phyloP scores from a whole-genome alignment of 2,113 vertebrate species.

The Myodes glareolus region DNA sequence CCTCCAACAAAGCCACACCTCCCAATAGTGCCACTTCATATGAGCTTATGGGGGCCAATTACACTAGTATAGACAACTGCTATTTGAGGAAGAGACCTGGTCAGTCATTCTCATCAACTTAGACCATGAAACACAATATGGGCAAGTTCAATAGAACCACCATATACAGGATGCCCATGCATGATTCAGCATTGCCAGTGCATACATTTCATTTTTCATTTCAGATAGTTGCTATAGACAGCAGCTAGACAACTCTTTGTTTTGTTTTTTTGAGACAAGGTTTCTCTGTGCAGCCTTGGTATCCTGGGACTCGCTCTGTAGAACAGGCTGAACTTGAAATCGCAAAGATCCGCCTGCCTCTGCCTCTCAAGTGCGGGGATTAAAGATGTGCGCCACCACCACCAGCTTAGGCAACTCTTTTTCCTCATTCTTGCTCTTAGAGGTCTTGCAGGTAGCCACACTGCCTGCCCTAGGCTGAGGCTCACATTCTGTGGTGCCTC shows the following conservation, averaged over 20 bases:
- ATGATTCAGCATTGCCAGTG: too few relatives aligned
- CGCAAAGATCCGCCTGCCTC: background rate
- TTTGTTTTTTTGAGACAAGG: background rate
- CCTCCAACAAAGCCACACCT: background rate
- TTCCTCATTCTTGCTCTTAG: background rate
- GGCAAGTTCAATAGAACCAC: too few relatives aligned
- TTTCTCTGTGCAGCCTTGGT: background rate
- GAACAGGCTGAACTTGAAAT: background rate
- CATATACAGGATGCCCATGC: too few relatives aligned
- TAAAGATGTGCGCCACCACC: background rate
- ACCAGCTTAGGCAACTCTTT: background rate
- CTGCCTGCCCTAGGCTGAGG: background rate
- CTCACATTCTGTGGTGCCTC: background rate
- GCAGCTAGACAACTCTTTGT: background rate
- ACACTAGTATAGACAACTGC: background rate
- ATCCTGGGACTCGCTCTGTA: background rate
- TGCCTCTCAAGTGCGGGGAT: background rate
- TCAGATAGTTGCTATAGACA: background rate
- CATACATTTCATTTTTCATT: too few relatives aligned
- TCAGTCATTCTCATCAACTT: too few relatives aligned
- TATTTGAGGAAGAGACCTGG: background rate
- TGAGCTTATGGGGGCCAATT: background rate
- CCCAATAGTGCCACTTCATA: background rate
- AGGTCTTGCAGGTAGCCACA: too few relatives aligned
- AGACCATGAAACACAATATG: too few relatives aligned